Base-by-base conservation (phyloP, 1,140 invertebrate species). In the Harpegnathos saltator region DNA sequence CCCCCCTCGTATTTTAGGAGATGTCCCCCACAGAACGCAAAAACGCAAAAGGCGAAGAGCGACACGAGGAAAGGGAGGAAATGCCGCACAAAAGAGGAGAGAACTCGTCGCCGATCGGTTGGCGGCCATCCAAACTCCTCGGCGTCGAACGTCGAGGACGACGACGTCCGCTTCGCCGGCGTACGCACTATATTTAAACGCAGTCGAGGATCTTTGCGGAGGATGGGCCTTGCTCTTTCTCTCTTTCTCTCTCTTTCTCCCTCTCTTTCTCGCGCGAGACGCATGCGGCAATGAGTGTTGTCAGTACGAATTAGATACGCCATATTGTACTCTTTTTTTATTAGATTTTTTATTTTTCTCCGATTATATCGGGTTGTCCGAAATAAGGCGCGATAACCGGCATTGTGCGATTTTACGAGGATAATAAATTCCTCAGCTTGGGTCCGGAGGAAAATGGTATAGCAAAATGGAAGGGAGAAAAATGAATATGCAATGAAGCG, bases 151-250 rank as follows among this genome's bases (percentile, higher is more conserved):
- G 77, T 68, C 72, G 90, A 90, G 89, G 62, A 85, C 89, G 89
- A 85, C 85, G 87, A 87, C 84, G 81, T 82, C 83, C 69, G 77
- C 83, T 65, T 83, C 83, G 71, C 68, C 71, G 77, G 69, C 65
- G 71, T 44, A 83, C 65, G 84, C 85, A 87, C 91, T 91, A 92
- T 91, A 92, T 92, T 92, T 92, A 92, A 92, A 92, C 90, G 82
- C 85, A 83, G 86, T 78, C 69, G 90, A 91, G 86, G 91, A 88
- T 90, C 89, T 86, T 90, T 54, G 62, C 74, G 71, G 82, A 81
- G 50, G 74, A 68, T 87, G 65, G 80, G 84, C 54, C 69, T 63
- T 44, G 29, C 65, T 52, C 22, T 33, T 33, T 52, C 24, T n/a
- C n/a, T n/a, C n/a, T n/a, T n/a, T n/a, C n/a, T n/a, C n/a, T n/a